Conservation (phyloP, 2,888 invertebrate genomes). For the Empis stercorea region DNA sequence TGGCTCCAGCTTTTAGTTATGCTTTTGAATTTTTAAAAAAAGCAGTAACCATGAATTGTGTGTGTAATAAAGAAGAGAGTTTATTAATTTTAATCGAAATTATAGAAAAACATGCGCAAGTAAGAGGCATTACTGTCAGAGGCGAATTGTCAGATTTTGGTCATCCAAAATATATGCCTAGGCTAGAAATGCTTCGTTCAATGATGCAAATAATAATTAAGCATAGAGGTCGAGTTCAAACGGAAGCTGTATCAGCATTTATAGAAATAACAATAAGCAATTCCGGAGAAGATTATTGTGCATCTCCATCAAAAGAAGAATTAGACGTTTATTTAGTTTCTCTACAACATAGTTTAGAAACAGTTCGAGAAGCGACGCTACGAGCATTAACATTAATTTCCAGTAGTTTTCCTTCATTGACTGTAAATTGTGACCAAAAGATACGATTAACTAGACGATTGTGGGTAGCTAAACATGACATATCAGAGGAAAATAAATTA, state of each 20-base stretch:
- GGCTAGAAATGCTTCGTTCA: slow-evolving; percentile 66
- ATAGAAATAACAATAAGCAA: slow-evolving; percentile 65
- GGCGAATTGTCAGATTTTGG: slow-evolving; percentile 44
- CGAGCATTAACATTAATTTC: slow-evolving; percentile 37
- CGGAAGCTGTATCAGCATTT: slow-evolving; percentile 65
- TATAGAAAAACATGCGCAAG: slow-evolving; percentile 59
- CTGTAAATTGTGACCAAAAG: too few species aligned
- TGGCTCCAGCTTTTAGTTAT: slow-evolving; percentile 69
- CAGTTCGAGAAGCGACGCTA: slow-evolving; percentile 67
- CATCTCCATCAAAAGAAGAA: slow-evolving; percentile 52
- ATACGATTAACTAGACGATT: slow-evolving; percentile 46
- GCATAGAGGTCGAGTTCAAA: slow-evolving; percentile 57
- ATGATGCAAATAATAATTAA: slow-evolving; percentile 63
- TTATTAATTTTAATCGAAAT: slow-evolving; percentile 50
- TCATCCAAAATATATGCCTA: slow-evolving; percentile 67
- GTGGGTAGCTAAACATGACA: slow-evolving; percentile 75
- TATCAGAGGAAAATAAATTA: slow-evolving; percentile 56
- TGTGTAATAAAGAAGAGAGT: slow-evolving; percentile 41
- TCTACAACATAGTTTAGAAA: slow-evolving; percentile 55
- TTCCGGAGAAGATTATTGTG: slow-evolving; percentile 52
- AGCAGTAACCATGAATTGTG: slow-evolving; percentile 39
- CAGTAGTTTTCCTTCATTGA: too few species aligned
- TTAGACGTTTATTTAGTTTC: slow-evolving; percentile 62
- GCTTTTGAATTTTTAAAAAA: slow-evolving; percentile 64
- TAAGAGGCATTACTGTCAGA: slow-evolving; percentile 36